Conservation (phyloP, 1,140 invertebrate genomes). For the Atta texana region DNA sequence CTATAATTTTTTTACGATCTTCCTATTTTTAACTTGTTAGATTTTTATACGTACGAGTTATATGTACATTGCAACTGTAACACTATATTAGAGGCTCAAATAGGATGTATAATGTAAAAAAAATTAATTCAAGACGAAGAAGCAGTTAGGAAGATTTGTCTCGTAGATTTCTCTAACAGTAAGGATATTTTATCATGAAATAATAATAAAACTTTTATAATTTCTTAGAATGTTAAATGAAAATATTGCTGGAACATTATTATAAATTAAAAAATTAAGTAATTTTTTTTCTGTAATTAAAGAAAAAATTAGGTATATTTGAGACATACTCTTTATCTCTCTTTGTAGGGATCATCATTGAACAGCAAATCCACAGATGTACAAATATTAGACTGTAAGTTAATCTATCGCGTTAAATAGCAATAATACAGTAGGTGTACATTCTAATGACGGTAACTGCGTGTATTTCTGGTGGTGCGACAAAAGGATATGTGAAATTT, state of each 20-base stretch:
- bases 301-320: conserved; percentile 29
- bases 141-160: conserved; percentile 51
- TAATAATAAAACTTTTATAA: conserved; percentile 7
- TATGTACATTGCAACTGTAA: conserved; percentile 39
- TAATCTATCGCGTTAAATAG: conserved; percentile 79
- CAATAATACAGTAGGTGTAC: conserved; percentile 83
- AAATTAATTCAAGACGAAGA: conserved; percentile 33
- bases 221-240: background rate
- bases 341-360: conserved; percentile 64
- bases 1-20: background rate
- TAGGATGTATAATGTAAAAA: conserved; percentile 21
- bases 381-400: conserved; percentile 81
- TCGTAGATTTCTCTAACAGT: background rate
- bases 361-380: conserved; percentile 78
- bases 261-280: background rate
- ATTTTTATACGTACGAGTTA: conserved; percentile 32
- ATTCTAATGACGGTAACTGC: conserved; percentile 70
- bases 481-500: conserved; percentile 31
- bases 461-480: conserved; percentile 65
- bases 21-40: background rate
- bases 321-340: conserved; percentile 74
- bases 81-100: conserved; percentile 13
- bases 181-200: background rate
- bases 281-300: background rate
- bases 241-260: background rate